Evolutionary conservation across 2,888 invertebrate genomes (phyloP).

Genomic region (Baronia brevicornis): DNA sequence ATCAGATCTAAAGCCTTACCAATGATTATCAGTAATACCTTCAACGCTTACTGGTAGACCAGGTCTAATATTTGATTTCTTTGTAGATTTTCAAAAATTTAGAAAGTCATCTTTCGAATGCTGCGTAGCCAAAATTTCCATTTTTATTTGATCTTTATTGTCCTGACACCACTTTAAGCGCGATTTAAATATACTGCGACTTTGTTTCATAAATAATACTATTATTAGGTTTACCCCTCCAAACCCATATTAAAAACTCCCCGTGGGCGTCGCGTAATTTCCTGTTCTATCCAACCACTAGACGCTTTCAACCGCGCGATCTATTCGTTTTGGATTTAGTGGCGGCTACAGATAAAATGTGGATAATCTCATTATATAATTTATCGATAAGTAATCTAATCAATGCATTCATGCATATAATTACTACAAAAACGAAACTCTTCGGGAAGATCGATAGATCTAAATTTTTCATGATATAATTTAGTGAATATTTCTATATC

Average conservation of each 20-base stretch:
- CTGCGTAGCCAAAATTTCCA: conserved; percentile 6
- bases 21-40: too few species aligned
- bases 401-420: conserved; percentile 1
- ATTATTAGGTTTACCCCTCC: neutral
- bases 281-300: conserved; percentile 12
- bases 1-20: too few species aligned
- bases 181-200: neutral
- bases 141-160: conserved; percentile 6
- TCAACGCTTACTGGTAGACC: conserved; percentile 10
- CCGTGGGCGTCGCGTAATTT: conserved; percentile 14
- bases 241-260: conserved; percentile 7
- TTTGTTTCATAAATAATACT: neutral
- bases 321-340: neutral
- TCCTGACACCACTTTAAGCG: conserved; percentile 10
- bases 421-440: conserved; percentile 6
- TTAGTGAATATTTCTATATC: conserved; percentile 2
- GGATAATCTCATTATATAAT: conserved; percentile 12
- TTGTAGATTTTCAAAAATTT: conserved; percentile 10
- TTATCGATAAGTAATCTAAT: conserved; percentile 7
- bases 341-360: conserved; percentile 9
- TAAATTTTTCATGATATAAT: conserved; percentile 1
- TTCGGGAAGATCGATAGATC: conserved; percentile 7
- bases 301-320: conserved; percentile 1
- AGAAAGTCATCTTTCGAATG: conserved; percentile 2
- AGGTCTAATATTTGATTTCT: conserved; percentile 1